Evolutionary conservation across 2,888 invertebrate species (phyloP).

Genomic region (Plagiodera versicolora): DNA sequence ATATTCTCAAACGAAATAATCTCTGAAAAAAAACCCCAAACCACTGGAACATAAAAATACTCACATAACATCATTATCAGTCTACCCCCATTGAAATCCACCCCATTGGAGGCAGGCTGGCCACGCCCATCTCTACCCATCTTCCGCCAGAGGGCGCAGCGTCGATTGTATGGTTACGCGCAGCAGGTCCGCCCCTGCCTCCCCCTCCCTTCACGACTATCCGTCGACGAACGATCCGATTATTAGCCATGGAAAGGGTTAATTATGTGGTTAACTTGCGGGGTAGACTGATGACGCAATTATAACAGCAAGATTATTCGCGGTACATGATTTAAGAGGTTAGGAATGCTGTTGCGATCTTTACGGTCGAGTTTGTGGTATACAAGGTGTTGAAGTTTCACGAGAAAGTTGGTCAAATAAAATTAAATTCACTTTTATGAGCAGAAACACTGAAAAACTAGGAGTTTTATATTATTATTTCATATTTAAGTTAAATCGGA

Average conservation of each 20-base stretch:
- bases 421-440: too few relatives aligned
- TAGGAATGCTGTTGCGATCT: too few relatives aligned
- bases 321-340: background rate
- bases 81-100: slow-evolving; percentile 5
- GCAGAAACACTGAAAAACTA: too few relatives aligned
- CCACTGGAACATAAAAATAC: background rate
- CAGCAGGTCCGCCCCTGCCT: slow-evolving; percentile 15
- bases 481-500: too few relatives aligned
- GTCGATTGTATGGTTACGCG: background rate
- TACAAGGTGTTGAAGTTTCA: too few relatives aligned
- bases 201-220: background rate
- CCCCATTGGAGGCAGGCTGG: background rate
- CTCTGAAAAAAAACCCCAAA: background rate
- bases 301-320: background rate
- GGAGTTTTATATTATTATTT: too few relatives aligned
- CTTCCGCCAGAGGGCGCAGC: slow-evolving; percentile 1
- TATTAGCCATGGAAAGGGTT: slow-evolving; percentile 8
- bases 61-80: slow-evolving; percentile 3
- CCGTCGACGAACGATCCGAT: background rate
- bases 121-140: slow-evolving; percentile 1
- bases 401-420: too few relatives aligned
- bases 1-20: too few relatives aligned
- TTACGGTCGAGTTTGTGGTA: too few relatives aligned
- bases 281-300: background rate
- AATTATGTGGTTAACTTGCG: slow-evolving; percentile 14